Conservation (phyloP, 2,888 invertebrate species). For the Linnaemya vulpina region DNA sequence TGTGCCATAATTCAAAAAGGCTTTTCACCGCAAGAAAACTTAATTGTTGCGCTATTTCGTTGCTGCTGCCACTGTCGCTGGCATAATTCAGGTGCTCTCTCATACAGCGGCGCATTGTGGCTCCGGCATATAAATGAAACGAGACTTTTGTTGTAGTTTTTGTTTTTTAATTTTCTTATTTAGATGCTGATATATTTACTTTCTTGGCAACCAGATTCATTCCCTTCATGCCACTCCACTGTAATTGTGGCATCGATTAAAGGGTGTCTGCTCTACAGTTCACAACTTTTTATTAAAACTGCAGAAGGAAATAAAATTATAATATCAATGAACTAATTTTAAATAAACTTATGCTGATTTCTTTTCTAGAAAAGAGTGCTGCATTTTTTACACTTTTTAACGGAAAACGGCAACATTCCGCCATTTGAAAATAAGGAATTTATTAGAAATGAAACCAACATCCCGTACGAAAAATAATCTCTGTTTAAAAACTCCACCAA, state of each 20-base stretch:
- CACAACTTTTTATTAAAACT: too few relatives aligned
- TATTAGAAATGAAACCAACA: too few relatives aligned
- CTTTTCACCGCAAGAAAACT: conserved; percentile 60
- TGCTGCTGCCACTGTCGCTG: conserved; percentile 4
- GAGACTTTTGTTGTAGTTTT: background rate
- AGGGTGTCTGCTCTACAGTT: too few relatives aligned
- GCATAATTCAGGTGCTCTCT: background rate
- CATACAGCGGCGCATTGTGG: background rate
- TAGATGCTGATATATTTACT: conserved; percentile 33
- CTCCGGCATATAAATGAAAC: background rate
- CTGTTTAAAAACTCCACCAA: too few relatives aligned
- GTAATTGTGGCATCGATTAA: background rate
- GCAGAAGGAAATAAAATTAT: too few relatives aligned
- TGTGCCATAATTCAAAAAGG: conserved; percentile 67
- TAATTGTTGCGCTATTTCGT: conserved; percentile 65
- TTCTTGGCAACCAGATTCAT: conserved; percentile 6
- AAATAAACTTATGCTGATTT: too few relatives aligned
- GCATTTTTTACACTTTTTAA: too few relatives aligned
- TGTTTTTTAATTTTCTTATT: conserved; percentile 16
- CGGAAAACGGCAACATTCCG: too few relatives aligned
- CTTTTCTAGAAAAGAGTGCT: too few relatives aligned
- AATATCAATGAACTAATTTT: too few relatives aligned
- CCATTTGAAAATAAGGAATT: too few relatives aligned
- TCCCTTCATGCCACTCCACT: conserved; percentile 10
- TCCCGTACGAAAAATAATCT: too few relatives aligned